Percentiles rank a stretch among this genome's conserved stretches.
phyloP scores from a whole-genome alignment of 1,140 invertebrate species.

The Ceratitis capitata region DNA sequence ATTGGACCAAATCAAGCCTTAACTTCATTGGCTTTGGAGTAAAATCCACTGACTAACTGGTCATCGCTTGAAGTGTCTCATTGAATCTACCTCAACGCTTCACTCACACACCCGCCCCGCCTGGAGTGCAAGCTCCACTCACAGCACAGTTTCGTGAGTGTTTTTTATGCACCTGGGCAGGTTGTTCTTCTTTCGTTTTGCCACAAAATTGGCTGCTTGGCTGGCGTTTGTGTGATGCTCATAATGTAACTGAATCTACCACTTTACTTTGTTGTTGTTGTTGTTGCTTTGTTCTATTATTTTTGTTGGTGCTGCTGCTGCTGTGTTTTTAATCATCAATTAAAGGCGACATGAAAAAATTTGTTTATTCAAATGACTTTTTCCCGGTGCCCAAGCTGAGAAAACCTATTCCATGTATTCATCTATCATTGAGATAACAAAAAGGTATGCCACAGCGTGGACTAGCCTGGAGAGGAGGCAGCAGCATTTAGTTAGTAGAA shows the following conservation, averaged over 20 bases:
- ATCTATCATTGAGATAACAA: constrained; percentile 37
- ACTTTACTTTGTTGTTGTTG: constrained; percentile 7
- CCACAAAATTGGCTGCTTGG: neutral
- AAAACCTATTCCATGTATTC: constrained; percentile 34
- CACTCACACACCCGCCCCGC: neutral
- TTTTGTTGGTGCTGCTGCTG: neutral
- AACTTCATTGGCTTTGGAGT: neutral
- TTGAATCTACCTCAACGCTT: neutral
- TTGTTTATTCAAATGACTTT: constrained; percentile 37
- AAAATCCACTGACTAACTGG: neutral
- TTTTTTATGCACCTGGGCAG: neutral
- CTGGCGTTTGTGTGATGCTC: neutral
- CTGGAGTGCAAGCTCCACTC: too few species aligned
- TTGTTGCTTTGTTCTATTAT: too few species aligned
- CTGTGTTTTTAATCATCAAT: constrained; percentile 33
- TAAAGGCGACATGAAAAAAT: constrained; percentile 37
- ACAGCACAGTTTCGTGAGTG: neutral
- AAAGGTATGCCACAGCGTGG: neutral
- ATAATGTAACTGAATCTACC: constrained; percentile 36
- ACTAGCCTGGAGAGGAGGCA: neutral
- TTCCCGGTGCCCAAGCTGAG: neutral
- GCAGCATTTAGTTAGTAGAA: constrained; percentile 16
- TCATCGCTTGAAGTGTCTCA: constrained; percentile 1
- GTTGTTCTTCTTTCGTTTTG: neutral
- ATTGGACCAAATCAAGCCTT: constrained; percentile 31